phyloP scores from a whole-genome alignment of 2,113 vertebrate species.

The Anas platyrhynchos region DNA sequence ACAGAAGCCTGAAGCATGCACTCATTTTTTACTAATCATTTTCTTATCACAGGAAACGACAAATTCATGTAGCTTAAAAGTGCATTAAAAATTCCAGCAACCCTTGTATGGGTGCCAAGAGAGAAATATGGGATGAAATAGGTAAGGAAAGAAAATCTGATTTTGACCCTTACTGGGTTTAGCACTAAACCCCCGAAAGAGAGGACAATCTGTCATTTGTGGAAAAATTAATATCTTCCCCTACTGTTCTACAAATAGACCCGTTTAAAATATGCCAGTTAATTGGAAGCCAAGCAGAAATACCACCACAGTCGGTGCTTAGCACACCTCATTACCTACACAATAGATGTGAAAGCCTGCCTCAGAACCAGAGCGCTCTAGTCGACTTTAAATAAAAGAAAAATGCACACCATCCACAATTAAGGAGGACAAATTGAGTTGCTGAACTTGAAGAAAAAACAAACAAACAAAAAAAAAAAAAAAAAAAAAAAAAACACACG shows the following conservation, averaged over 20 bases:
- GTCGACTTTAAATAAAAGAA: background rate
- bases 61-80: background rate
- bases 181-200: background rate
- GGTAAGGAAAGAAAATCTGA: background rate
- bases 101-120: background rate
- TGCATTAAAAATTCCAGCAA: background rate
- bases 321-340: background rate
- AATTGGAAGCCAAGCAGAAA: background rate
- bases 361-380: background rate
- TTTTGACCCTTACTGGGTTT: background rate
- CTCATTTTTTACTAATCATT: background rate
- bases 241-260: background rate
- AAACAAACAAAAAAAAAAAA: background rate
- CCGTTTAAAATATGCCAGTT: background rate
- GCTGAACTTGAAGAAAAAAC: background rate
- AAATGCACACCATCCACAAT: background rate
- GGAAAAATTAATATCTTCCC: background rate
- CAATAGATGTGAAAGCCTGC: background rate
- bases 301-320: rapidly evolving
- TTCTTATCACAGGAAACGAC: background rate
- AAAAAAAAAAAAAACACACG: background rate
- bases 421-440: background rate
- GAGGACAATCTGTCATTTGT: background rate
- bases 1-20: background rate
- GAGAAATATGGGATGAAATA: background rate